A percentile compares a stretch with the other conserved stretches of the same genome.
Conservation (phyloP, 2,888 invertebrate species). For the Calephelis perditalis region DNA sequence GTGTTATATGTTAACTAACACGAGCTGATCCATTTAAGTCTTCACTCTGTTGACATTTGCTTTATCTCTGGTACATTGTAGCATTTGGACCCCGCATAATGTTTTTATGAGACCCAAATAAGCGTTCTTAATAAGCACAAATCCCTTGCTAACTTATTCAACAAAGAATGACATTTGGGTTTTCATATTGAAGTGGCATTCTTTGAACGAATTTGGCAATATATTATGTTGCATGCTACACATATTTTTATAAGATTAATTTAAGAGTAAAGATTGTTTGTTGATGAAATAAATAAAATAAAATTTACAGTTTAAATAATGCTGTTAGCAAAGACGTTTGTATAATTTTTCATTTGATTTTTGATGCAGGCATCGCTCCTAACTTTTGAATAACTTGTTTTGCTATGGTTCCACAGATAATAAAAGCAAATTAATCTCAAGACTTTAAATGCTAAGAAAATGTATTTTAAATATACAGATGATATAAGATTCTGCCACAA, state of each 20-base stretch:
- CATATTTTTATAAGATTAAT: slow-evolving; percentile 41
- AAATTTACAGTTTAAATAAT: too few relatives aligned
- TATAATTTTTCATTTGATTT: too few relatives aligned
- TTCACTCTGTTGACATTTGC: slow-evolving; percentile 61
- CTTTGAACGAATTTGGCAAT: slow-evolving; percentile 30
- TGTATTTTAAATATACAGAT: too few relatives aligned
- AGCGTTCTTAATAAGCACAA: slow-evolving; percentile 62
- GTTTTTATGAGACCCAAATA: slow-evolving; percentile 52
- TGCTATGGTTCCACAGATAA: too few relatives aligned
- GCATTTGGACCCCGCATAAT: slow-evolving; percentile 68
- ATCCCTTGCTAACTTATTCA: slow-evolving; percentile 38
- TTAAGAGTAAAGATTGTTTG: slow-evolving; percentile 32
- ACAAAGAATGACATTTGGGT: slow-evolving; percentile 29
- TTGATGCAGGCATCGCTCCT: too few relatives aligned
- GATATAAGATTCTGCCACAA: too few relatives aligned
- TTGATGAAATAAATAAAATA: slow-evolving; percentile 4
- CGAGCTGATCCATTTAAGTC: slow-evolving; percentile 47
- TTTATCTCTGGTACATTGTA: slow-evolving; percentile 65
- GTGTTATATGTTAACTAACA: slow-evolving; percentile 70
- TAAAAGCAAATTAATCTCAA: too few relatives aligned
- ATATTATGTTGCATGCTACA: slow-evolving; percentile 62
- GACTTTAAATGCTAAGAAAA: too few relatives aligned
- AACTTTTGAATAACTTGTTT: too few relatives aligned
- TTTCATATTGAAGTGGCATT: slow-evolving; percentile 15
- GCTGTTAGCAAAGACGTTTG: too few relatives aligned